phyloP scores from a whole-genome alignment of 2,888 invertebrate species.

The Ophion obscuratus region DNA sequence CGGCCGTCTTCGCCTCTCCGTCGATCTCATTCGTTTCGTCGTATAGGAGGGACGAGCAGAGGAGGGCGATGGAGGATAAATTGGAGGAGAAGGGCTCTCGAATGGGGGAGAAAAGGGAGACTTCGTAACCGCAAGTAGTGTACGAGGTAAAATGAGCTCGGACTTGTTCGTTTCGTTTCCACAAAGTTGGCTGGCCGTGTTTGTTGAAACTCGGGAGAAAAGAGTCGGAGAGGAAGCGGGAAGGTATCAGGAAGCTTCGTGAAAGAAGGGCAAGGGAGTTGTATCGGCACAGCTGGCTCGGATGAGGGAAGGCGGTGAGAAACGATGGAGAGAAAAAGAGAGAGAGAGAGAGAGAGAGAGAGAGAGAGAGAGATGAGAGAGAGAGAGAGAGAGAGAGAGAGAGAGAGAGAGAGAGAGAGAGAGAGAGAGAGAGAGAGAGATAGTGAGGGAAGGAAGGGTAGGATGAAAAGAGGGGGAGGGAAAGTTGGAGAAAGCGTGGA shows the following conservation, averaged over 20 bases:
- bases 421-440: slow-evolving; percentile 5
- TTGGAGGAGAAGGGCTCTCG: neutral
- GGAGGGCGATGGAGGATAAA: neutral
- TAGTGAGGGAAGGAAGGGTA: slow-evolving; percentile 20
- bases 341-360: no score
- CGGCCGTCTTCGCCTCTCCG: slow-evolving; percentile 34
- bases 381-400: slow-evolving; percentile 36
- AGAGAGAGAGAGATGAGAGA: neutral
- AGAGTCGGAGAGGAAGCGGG: slow-evolving; percentile 17
- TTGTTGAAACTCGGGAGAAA: slow-evolving; percentile 41
- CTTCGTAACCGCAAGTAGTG: slow-evolving; percentile 76
- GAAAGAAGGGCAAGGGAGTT: slow-evolving; percentile 7
- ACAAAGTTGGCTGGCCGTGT: slow-evolving; percentile 65
- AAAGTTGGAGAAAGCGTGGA: slow-evolving; percentile 58
- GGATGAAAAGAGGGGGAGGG: slow-evolving; percentile 25
- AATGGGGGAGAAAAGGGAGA: slow-evolving; percentile 47
- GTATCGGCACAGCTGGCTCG: neutral
- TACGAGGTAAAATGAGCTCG: slow-evolving; percentile 75
- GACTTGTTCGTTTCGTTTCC: slow-evolving; percentile 67
- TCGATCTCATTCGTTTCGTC: slow-evolving; percentile 32
- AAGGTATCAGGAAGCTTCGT: slow-evolving; percentile 15
- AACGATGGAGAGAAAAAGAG: no score
- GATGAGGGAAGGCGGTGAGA: neutral
- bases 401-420: slow-evolving; percentile 6
- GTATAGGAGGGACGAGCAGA: slow-evolving; percentile 7